Evolutionary conservation across 2,797 vertebrate genomes (phyloP).

Genomic region (Choloepus didactylus): DNA sequence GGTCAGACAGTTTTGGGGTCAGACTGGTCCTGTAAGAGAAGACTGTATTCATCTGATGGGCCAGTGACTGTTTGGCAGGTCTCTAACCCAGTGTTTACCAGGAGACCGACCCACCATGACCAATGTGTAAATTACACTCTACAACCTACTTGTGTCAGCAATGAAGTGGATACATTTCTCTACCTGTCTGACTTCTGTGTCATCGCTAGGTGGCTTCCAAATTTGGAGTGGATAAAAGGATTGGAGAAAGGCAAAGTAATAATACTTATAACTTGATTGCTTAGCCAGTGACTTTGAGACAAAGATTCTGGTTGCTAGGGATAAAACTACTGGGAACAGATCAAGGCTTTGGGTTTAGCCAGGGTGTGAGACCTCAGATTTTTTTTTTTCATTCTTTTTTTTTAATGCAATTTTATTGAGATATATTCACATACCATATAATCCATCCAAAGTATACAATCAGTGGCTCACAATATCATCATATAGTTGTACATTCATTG

Average conservation of each 20-base stretch:
- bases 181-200: neutral
- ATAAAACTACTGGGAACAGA: neutral
- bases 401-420: too few species aligned
- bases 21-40: neutral
- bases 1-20: neutral
- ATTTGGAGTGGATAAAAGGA: neutral
- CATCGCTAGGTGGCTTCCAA: neutral
- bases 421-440: too few species aligned
- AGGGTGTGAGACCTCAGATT: neutral
- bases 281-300: neutral
- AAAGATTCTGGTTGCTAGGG: neutral
- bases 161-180: neutral
- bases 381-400: neutral
- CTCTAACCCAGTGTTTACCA: too few species aligned
- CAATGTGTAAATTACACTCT: rapidly evolving
- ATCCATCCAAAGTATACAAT: too few species aligned
- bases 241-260: neutral
- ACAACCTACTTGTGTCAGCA: neutral
- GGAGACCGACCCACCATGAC: neutral
- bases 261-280: neutral
- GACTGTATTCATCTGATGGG: neutral
- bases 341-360: neutral
- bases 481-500: too few species aligned
- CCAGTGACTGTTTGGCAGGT: too few species aligned
- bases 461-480: too few species aligned